Base-by-base conservation (phyloP, 2,797 vertebrate species). In the Aulostomus chinensis region DNA sequence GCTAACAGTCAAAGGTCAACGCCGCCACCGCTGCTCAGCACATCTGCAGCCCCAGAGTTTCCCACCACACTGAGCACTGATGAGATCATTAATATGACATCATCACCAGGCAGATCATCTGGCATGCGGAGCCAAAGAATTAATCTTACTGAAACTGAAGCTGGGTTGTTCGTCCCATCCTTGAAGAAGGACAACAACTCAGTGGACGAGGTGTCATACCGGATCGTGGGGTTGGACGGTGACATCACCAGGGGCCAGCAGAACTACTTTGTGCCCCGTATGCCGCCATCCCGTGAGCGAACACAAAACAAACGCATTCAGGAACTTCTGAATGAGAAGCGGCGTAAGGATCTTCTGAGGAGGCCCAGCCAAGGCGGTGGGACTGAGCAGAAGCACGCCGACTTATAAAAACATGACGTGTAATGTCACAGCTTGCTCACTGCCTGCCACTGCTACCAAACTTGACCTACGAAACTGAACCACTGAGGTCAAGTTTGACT, bases 241-340 rank as follows among this genome's bases (percentile, higher is more conserved):
- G 92, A 94, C 30, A 74, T 83, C 2, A 55, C 79, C 0, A 88
- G 81, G 13, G 92, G 90, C n/a, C 93, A 93, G 1, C 91, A 89
- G 17, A 93, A 89, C 72, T 85, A 92, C 73, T 87, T 94, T 74
- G 92, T 93, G 34, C 86, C 89, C 2, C 89, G 78, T 66, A 91
- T 88, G 67, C 82, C 78, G 0, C 80, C 75, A 8, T 78, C 84
- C 0, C 88, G 88, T 0, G 95, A 97, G 84, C 93, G 87, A 86
- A 98, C 94, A 2, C 94, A 92, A 65, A 98, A 98, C 90, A 93
- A 92, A 83, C 90, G 95, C 47, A 98, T 99, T 80, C 96, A 98
- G 61, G 88, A 96, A 86, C 91, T 99, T 55, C 91, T 99, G 18
- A 93, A 93, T 1, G 94, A 96, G 71, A 95, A 92, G 68, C 86